These are phyloP conservation scores for Harmothoe impar DNA, from an alignment of 2,888 invertebrate species.

Conservation along the genomic window DNA sequence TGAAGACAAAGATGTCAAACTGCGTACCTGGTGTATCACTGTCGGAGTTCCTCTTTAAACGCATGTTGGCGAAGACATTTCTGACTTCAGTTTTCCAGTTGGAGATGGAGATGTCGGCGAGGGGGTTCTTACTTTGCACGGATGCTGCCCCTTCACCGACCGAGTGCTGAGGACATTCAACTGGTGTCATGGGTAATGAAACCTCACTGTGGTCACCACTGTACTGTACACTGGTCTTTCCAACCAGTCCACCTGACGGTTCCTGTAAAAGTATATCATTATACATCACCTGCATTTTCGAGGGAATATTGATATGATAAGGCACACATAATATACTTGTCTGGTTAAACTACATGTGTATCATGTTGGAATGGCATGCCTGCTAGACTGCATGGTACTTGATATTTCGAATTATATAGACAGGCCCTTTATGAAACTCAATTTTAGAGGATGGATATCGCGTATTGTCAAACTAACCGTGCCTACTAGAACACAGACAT, in stretches of 20 bases:
- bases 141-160: slow-evolving; percentile 53
- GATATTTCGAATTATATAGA: too few relatives aligned
- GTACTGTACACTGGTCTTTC: neutral
- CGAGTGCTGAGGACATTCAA: neutral
- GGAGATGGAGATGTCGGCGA: slow-evolving; percentile 67
- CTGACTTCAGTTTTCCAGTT: slow-evolving; percentile 74
- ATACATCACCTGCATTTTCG: too few relatives aligned
- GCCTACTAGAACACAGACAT: too few relatives aligned
- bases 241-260: slow-evolving; percentile 31
- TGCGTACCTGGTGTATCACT: neutral
- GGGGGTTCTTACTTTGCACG: neutral
- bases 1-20: too few relatives aligned
- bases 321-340: too few relatives aligned
- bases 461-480: too few relatives aligned
- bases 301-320: too few relatives aligned
- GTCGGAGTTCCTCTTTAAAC: slow-evolving; percentile 27
- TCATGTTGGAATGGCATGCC: too few relatives aligned
- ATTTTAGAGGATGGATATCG: too few relatives aligned
- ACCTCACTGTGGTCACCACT: neutral
- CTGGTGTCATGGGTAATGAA: neutral
- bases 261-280: neutral
- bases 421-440: too few relatives aligned
- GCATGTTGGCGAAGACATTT: slow-evolving; percentile 70
- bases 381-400: too few relatives aligned
- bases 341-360: too few relatives aligned